Conservation (phyloP, 2,888 invertebrate species). For the Halictus ligatus region DNA sequence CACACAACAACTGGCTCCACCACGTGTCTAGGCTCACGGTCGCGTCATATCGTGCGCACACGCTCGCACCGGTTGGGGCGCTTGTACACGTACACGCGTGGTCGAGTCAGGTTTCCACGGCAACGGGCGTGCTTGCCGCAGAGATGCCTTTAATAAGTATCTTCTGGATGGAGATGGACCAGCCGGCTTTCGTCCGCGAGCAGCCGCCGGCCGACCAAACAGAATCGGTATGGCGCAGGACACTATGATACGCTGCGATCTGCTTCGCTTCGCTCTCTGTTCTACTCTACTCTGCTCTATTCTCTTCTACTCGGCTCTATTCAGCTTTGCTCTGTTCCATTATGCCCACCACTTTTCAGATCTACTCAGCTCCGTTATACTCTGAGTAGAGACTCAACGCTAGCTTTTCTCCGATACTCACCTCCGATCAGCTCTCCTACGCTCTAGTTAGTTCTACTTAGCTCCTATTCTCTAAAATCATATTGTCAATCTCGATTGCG, state of each 20-base stretch:
- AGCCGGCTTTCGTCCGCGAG: slow-evolving; percentile 42
- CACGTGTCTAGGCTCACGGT: slow-evolving; percentile 44
- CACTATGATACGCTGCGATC: not conserved
- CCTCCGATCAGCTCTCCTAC: too few relatives aligned
- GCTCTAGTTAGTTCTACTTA: too few relatives aligned
- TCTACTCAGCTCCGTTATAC: not conserved
- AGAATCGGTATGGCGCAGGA: not conserved
- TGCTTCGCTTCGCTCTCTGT: not conserved
- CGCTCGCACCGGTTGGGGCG: slow-evolving; percentile 45
- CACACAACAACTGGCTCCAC: slow-evolving; percentile 20
- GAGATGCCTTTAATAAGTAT: slow-evolving; percentile 83
- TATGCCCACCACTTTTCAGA: not conserved
- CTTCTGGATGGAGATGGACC: slow-evolving; percentile 74
- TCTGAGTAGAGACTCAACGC: too few relatives aligned
- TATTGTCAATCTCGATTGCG: not conserved
- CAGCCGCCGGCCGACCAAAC: not conserved
- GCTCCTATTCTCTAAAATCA: not conserved
- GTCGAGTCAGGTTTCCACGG: slow-evolving; percentile 80
- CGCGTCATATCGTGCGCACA: slow-evolving; percentile 52
- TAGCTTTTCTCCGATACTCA: too few relatives aligned
- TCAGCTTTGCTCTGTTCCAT: not conserved
- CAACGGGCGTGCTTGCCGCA: slow-evolving; percentile 79
- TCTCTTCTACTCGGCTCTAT: not conserved
- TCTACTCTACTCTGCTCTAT: not conserved
- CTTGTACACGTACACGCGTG: slow-evolving; percentile 61